Evolutionary conservation across 2,888 invertebrate species (phyloP).

Genomic region (Sphaeridia pumilis): DNA sequence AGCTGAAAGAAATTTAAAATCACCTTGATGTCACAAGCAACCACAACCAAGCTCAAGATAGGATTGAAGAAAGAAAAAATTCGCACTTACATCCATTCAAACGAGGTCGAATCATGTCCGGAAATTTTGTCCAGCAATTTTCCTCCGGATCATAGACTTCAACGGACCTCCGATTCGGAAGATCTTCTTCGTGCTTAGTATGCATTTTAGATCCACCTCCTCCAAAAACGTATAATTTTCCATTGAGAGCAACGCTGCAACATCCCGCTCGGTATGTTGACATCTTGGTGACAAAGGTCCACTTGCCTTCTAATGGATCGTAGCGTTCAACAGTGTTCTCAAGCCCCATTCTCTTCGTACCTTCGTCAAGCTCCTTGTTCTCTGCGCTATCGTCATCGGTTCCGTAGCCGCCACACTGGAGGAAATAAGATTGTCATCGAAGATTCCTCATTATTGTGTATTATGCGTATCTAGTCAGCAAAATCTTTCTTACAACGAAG

Average conservation of each 20-base stretch:
- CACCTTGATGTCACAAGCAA: not conserved
- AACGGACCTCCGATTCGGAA: conserved; percentile 8
- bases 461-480: not conserved
- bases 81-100: conserved; percentile 11
- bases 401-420: conserved; percentile 12
- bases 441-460: not conserved
- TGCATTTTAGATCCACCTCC: conserved; percentile 13
- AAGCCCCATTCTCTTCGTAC: conserved; percentile 1
- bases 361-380: too few species aligned
- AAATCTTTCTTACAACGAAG: conserved; percentile 7
- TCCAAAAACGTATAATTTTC: conserved; percentile 5
- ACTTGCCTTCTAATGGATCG: conserved; percentile 7
- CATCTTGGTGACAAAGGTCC: conserved; percentile 10
- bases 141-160: conserved; percentile 10
- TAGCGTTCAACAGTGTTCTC: conserved; percentile 14
- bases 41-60: not conserved
- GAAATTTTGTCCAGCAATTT: conserved; percentile 3
- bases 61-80: not conserved
- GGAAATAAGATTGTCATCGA: not conserved
- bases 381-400: not conserved
- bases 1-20: conserved; percentile 4
- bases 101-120: conserved; percentile 6
- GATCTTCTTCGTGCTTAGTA: conserved; percentile 1
- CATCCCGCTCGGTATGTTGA: conserved; percentile 4
- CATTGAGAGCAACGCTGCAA: not conserved